Conservation (phyloP, 2,797 vertebrate species). For the Gallirallus australis region DNA sequence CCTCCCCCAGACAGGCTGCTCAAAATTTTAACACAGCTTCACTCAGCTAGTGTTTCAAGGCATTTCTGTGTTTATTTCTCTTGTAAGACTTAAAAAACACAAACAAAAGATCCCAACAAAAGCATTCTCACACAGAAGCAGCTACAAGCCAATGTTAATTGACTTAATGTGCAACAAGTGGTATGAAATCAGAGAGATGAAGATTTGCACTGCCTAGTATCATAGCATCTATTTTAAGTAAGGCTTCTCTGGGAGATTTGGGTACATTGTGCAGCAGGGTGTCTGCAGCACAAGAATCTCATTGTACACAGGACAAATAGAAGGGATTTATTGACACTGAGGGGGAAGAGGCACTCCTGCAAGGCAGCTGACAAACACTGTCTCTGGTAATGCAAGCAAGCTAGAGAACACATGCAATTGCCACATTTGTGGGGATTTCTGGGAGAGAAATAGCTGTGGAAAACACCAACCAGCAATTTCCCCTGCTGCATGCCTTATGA, state of each 20-base stretch:
- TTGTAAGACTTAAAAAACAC: background rate
- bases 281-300: conserved; percentile 49
- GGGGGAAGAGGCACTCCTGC: background rate
- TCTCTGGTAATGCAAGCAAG: conserved; percentile 33
- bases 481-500: background rate
- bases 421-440: conserved; percentile 1
- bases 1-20: background rate
- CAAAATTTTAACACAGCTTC: background rate
- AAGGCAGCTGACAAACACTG: background rate
- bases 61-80: background rate
- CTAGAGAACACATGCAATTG: background rate
- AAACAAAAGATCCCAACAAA: background rate
- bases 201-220: background rate
- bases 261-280: background rate
- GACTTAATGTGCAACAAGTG: background rate
- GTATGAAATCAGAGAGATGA: background rate
- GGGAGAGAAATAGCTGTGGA: background rate
- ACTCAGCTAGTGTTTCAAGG: background rate
- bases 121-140: background rate
- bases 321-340: conserved; percentile 57
- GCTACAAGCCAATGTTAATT: background rate
- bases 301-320: conserved; percentile 54
- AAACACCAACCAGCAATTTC: background rate
- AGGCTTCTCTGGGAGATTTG: background rate
- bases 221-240: background rate